Evolutionary conservation across 2,888 invertebrate species (phyloP).

Genomic region (Leptinotarsa juncta): DNA sequence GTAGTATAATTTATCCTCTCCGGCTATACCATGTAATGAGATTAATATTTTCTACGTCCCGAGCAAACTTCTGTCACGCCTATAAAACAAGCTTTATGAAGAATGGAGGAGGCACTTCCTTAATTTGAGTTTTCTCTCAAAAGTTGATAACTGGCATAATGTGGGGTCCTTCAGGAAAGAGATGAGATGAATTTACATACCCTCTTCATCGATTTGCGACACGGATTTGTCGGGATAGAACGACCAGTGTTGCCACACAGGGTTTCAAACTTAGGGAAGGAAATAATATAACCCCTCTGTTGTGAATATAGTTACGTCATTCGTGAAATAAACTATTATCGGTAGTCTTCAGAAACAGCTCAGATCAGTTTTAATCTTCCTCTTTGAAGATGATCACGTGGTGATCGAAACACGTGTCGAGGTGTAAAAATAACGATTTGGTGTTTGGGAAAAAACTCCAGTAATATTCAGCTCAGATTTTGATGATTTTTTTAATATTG

Average conservation of each 20-base stretch:
- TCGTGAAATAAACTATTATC: too few species aligned
- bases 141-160: conserved; percentile 37
- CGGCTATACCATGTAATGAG: background rate
- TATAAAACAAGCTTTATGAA: background rate
- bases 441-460: too few species aligned
- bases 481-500: too few species aligned
- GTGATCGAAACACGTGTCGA: too few species aligned
- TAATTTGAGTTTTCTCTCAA: conserved; percentile 11
- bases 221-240: background rate
- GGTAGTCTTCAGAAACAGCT: too few species aligned
- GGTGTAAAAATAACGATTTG: too few species aligned
- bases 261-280: too few species aligned
- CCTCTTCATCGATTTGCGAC: background rate
- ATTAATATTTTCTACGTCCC: background rate
- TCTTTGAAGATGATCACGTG: too few species aligned
- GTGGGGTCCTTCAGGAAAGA: conserved; percentile 36
- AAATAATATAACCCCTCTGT: too few species aligned
- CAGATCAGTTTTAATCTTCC: too few species aligned
- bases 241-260: background rate
- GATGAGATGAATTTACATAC: conserved; percentile 38
- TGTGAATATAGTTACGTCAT: too few species aligned
- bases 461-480: too few species aligned
- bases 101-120: background rate
- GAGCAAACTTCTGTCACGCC: background rate
- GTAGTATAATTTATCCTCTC: background rate